Base-by-base conservation (phyloP, 2,113 vertebrate species). In the Antechinus flavipes region DNA sequence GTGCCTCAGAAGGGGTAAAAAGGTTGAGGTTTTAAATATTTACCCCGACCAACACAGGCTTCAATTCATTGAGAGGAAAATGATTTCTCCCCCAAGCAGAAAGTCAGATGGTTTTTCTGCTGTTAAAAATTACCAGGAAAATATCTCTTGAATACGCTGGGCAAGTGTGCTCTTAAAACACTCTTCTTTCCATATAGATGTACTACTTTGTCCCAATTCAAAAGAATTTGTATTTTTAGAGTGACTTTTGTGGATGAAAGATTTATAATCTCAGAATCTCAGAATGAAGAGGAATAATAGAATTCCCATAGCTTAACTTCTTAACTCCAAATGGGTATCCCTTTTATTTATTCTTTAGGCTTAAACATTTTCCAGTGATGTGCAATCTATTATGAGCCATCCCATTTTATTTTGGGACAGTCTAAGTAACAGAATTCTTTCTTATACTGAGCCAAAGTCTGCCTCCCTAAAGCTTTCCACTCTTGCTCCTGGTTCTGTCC, bases 161-260 rank as follows among this genome's bases (percentile, higher is more conserved):
- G 49, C 84, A 19, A 53, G 27, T 95, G 92, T 97, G 92, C 91
- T 93, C 89, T 97, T 93, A 92, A 96, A 97, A 95, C 8, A 26
- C 89, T 23, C 92, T 95, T 96, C 56, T 91, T 14, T 96, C 68
- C n/a, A 84, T 35, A 84, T 2, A 84, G 68, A 84, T 84, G n/a
- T 42, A 42, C 16, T 22, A 42, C n/a, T 84, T 16, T 84, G 6
- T 84, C 68, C 16, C 68, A 84, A n/a, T 84, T 84, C 16, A 42
- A 23, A n/a, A 84, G 68, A 84, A 84, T 76, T 76, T 84, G 16
- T 84, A 35, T 42, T 42, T 84, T 42, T 22, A 84, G 68, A 84
- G 22, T 84, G 68, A 84, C n/a, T 84, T 84, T 42, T 84, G 16
- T 42, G 68, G 16, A 22, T 84, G 19, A 84, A 42, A 84, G n/a